phyloP scores from a whole-genome alignment of 1,140 invertebrate species.

The Diuraphis noxia region DNA sequence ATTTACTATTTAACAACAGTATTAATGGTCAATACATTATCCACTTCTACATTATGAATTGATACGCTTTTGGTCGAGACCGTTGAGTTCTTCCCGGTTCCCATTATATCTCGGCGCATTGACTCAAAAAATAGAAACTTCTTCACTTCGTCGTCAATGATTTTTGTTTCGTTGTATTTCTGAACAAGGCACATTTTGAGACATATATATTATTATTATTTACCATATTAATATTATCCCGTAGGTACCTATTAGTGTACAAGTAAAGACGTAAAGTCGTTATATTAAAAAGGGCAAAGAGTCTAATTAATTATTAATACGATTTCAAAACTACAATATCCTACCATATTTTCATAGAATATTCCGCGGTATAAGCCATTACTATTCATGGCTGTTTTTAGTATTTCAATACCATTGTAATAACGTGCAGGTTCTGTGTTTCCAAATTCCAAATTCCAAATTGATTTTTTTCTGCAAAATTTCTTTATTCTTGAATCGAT shows the following conservation, averaged over 20 bases:
- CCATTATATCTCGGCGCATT: neutral
- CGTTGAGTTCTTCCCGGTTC: neutral
- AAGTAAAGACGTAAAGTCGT: too few relatives aligned
- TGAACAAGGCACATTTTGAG: neutral
- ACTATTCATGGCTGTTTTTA: neutral
- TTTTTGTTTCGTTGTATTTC: neutral
- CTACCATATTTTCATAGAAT: constrained; percentile 1
- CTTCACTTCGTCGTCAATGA: neutral
- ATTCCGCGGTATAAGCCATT: neutral
- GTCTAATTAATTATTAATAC: neutral
- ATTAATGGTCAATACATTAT: too few relatives aligned
- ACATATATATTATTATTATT: too few relatives aligned
- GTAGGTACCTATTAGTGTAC: neutral
- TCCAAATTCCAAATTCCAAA: neutral
- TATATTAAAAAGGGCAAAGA: neutral
- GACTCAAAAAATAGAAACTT: neutral
- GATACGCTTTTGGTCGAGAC: neutral
- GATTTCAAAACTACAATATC: neutral
- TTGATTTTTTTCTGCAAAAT: neutral
- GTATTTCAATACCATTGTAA: neutral
- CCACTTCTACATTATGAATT: neutral
- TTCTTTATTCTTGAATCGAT: neutral
- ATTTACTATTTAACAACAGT: too few relatives aligned
- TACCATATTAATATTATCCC: neutral
- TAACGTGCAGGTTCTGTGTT: neutral